phyloP scores from a whole-genome alignment of 2,113 vertebrate species.

The Tursiops truncatus region DNA sequence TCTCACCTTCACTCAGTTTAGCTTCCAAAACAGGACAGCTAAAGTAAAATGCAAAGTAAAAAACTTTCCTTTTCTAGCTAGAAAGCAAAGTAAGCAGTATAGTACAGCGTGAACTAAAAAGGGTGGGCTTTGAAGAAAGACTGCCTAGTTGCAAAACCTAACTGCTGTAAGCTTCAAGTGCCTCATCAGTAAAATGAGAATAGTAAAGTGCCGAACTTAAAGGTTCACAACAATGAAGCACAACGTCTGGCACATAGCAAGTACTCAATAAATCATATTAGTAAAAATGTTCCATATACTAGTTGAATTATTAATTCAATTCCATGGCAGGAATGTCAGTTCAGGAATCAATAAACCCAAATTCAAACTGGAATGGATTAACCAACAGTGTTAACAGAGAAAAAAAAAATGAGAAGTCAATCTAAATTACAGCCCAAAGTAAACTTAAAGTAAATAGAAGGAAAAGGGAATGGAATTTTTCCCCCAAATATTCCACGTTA shows the following conservation, averaged over 20 bases:
- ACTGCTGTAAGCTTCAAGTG: not conserved
- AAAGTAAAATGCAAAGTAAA: conserved; percentile 36
- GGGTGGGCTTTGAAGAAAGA: not conserved
- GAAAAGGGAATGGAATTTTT: not conserved
- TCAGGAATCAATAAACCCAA: not conserved
- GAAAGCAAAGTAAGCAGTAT: conserved; percentile 41
- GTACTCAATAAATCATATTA: not conserved
- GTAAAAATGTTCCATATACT: not conserved
- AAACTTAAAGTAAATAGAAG: not conserved
- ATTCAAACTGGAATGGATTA: not conserved
- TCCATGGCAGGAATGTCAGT: not conserved
- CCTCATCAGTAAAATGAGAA: not conserved
- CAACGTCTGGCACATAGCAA: not conserved
- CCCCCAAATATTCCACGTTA: not conserved
- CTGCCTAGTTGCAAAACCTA: not conserved
- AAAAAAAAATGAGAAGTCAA: not conserved
- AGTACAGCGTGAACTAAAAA: not conserved
- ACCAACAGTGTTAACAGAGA: not conserved
- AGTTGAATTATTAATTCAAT: not conserved
- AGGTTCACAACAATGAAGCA: not conserved
- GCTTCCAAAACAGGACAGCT: conserved; percentile 35
- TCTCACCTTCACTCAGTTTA: not conserved
- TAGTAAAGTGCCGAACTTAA: not conserved
- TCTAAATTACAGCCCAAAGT: not conserved
- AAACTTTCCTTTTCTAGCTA: not conserved